Conservation (phyloP, 2,797 vertebrate species). For the Scarus forsteni region DNA sequence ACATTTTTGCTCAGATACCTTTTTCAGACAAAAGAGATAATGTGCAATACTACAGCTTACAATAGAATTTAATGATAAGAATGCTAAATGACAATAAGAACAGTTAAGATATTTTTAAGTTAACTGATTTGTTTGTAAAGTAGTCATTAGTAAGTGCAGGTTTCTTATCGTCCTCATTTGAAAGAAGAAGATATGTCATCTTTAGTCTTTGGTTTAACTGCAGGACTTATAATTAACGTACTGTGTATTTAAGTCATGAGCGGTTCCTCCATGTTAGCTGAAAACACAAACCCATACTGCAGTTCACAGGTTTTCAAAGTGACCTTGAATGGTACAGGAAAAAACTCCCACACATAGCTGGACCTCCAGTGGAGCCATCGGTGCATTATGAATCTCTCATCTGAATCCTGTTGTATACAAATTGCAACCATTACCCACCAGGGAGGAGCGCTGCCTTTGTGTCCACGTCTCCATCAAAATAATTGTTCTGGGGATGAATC, state of each 20-base stretch:
- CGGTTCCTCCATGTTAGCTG: neutral
- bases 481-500: conserved; percentile 49
- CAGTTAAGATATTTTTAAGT: no score
- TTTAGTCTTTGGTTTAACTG: no score
- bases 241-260: neutral
- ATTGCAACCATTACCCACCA: conserved; percentile 27
- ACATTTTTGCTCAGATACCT: no score
- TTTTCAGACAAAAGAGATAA: no score
- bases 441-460: conserved; percentile 39
- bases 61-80: no score
- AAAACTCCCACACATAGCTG: conserved; percentile 28
- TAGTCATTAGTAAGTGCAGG: no score
- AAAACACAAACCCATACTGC: neutral
- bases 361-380: conserved; percentile 22
- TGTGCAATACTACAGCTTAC: no score
- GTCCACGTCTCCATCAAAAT: conserved; percentile 40
- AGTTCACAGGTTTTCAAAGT: conserved; percentile 4
- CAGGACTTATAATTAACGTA: no score
- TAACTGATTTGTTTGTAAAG: no score
- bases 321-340: conserved; percentile 6
- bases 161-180: no score
- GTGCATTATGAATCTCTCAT: conserved; percentile 38
- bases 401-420: conserved; percentile 14
- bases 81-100: no score
- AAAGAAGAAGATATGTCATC: no score